These are phyloP conservation scores for Montifringilla adamsi DNA, from an alignment of 2,113 vertebrate genomes.

Conservation along the genomic window DNA sequence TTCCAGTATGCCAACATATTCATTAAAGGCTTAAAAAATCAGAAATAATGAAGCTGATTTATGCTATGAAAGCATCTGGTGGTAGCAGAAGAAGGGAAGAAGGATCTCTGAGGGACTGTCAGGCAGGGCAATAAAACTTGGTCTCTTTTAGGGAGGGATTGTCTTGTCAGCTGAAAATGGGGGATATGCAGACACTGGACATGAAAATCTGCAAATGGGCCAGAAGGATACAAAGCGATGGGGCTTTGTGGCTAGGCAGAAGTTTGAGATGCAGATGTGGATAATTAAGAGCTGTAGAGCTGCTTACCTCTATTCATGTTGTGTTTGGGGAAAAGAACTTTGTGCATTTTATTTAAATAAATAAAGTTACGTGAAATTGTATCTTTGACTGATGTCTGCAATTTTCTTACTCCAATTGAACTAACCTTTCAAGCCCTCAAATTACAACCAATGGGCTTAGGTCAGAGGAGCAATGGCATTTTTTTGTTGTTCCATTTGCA, in stretches of 20 bases:
- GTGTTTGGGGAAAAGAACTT: not conserved
- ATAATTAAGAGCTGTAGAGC: not conserved
- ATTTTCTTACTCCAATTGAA: not conserved
- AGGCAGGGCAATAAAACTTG: not conserved
- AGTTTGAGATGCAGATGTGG: not conserved
- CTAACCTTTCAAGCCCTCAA: not conserved
- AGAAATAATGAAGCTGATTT: not conserved
- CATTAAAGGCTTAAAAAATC: not conserved
- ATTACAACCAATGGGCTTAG: not conserved
- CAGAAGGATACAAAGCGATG: accelerated
- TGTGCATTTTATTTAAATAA: not conserved
- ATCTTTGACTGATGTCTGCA: not conserved
- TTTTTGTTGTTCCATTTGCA: not conserved
- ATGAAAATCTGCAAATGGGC: not conserved
- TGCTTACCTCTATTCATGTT: not conserved
- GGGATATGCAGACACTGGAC: not conserved
- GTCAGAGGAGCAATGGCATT: not conserved
- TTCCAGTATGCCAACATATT: not conserved
- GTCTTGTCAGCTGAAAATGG: not conserved
- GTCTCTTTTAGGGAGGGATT: not conserved
- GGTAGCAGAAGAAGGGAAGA: not conserved
- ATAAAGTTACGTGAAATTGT: not conserved
- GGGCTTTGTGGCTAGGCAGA: not conserved
- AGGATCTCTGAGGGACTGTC: not conserved
- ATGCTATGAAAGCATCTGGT: not conserved